phyloP scores from a whole-genome alignment of 2,797 vertebrate species.

The Acropternis orthonyx region DNA sequence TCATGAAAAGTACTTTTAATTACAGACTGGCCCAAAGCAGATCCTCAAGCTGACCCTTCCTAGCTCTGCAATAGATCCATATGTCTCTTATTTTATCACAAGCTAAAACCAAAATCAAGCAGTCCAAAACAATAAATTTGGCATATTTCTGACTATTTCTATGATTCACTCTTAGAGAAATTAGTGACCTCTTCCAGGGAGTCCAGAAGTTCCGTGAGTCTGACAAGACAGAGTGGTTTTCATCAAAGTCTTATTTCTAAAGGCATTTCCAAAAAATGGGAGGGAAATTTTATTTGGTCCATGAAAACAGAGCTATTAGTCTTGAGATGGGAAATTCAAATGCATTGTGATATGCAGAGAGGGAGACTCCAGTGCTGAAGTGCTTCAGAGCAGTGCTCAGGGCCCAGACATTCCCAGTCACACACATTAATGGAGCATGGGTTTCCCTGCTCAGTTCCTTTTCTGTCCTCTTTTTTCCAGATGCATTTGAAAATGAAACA shows the following conservation, averaged over 20 bases:
- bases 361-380: neutral
- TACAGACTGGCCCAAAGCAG: neutral
- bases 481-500: constrained; percentile 83
- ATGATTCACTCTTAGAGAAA: neutral
- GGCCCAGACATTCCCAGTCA: neutral
- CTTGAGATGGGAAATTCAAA: neutral
- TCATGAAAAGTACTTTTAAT: neutral
- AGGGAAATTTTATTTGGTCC: neutral
- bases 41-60: neutral
- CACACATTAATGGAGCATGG: neutral
- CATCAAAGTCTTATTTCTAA: neutral
- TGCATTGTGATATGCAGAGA: neutral
- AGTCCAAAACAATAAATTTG: neutral
- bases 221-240: neutral
- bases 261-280: neutral
- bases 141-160: neutral
- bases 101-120: neutral
- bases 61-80: neutral
- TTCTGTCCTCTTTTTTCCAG: constrained; percentile 72
- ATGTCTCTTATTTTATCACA: neutral
- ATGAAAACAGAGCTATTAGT: neutral
- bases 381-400: neutral
- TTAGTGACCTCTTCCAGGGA: neutral
- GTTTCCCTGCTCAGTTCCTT: neutral
- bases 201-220: neutral